Base-by-base conservation (phyloP, 2,113 vertebrate genomes). In the Seriola aureovittata region DNA sequence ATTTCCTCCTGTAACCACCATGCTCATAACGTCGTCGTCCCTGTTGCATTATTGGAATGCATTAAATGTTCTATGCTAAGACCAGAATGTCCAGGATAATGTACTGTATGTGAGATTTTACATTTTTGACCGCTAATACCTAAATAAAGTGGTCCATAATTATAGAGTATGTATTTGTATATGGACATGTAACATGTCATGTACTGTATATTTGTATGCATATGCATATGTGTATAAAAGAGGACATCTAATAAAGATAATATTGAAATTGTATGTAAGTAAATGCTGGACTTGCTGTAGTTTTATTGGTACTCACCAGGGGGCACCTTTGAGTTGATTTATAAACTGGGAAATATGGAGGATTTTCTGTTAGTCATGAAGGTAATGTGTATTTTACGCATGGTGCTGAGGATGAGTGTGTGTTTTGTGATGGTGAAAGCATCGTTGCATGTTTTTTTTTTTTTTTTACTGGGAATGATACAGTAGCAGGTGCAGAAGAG, bases 141-240 rank as follows among this genome's bases (percentile, higher is more conserved):
- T 42, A 68, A 58, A 71, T 81, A 69, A 74, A 38, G 66, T 64
- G 78, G 67, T 66, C 68, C 70, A 84, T 80, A 72, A 84, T 55
- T 85, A 79, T 50, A 74, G 6, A 68, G 52, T 81, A 70, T n/a
- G 40, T 85, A 85, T 88, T 70, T 85, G 76, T 85, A 81, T 89
- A 85, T 90, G 82, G 69, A 80, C 75, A 85, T 78, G 42, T 58
- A 70, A 84, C 63, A 63, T 85, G 81, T 75, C 69, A 71, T 75
- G 69, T 86, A 83, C 71, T 93, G 77, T 90, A 89, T 83, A 92
- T 93, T 87, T 93, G 76, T 91, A 87, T 93, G 82, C 78, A 86
- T 91, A 86, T 93, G 86, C 91, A 81, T 87, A 91, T 89, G 83
- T 90, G 80, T 91, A 86, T 84, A 85, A 84, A 83, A 86, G 16